Evolutionary conservation across 2,888 invertebrate species (phyloP), one percentile per base, ranked within the genome.

Genomic region (Spatulosminthurus flaviceps): DNA sequence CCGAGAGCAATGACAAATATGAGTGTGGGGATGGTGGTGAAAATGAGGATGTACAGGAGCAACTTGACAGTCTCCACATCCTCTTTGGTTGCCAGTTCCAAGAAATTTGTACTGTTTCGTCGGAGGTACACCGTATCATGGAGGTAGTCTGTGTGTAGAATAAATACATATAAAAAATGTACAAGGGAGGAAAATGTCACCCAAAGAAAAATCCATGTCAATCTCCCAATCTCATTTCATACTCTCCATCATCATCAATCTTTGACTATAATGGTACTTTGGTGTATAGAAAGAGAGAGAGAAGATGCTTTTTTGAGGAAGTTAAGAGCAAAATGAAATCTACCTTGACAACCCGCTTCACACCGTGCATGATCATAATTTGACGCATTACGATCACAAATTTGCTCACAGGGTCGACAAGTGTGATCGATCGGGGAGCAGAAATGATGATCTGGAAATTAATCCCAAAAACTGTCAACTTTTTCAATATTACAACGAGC

Each of bases 341-440:
- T 67, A 79, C 79, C 74, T 69, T 79, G 79, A 75, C 79, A 79
- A 24, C 61, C 67, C 9, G 19, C 60, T 26, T 75, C 79, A 34
- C 79, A 79, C 0, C 51, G 69, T 43, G 34, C 21, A 16, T 34
- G 67, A 22, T 72, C 73, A 60, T 79, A 74, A 29, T 79, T 79
- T 16, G 43, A 42, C 51, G 22, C 13, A 0, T 51, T 73, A 9
- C 21, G 41, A 51, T 67, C 66, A 34, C 79, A 79, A 41, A 75
- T 60, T 0, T 9, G 26, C n/a, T 67, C 60, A 73, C 79, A 79
- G 11, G 74, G 67, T 19, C 69, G 51, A 69, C 79, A 79, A 34
- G 41, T n/a, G 26, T 71, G 67, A 26, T 79, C 74, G 22, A 69
- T 61, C 13, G 64, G 67, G 21, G 41, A 64, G 69, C 79, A 79